Conservation (phyloP, 1,140 invertebrate genomes). For the Akabosia matsudoensis region DNA sequence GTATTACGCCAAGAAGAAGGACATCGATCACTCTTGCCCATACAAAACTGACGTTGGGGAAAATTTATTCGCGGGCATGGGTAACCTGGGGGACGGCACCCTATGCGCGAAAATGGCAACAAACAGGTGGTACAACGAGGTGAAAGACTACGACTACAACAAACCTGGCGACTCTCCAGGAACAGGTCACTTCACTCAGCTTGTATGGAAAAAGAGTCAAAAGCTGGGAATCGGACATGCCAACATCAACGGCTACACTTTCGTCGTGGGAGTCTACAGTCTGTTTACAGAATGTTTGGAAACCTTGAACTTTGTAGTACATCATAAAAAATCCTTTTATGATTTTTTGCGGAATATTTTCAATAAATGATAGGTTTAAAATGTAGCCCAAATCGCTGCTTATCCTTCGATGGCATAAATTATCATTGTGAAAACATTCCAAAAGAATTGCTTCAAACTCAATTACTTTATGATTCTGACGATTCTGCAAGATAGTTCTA, state of each 20-base stretch:
- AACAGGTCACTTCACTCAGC: conserved; percentile 65
- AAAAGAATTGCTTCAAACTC: too few species aligned
- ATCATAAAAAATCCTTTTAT: too few species aligned
- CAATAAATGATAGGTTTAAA: too few species aligned
- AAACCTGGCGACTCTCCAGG: not conserved
- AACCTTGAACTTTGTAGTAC: too few species aligned
- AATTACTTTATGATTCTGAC: too few species aligned
- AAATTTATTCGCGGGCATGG: conserved; percentile 24
- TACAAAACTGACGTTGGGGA: conserved; percentile 31
- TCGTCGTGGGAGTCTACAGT: conserved; percentile 80
- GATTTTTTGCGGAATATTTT: too few species aligned
- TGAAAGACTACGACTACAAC: conserved; percentile 15
- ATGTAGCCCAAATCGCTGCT: too few species aligned
- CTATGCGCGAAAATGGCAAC: not conserved
- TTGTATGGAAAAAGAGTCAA: conserved; percentile 73
- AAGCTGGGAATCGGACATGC: conserved; percentile 75
- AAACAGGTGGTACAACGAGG: conserved; percentile 31
- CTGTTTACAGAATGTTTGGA: too few species aligned
- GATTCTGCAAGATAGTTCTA: too few species aligned
- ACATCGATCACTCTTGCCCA: conserved; percentile 27
- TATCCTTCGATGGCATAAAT: too few species aligned
- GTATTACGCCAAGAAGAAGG: conserved; percentile 24
- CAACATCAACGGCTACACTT: conserved; percentile 66
- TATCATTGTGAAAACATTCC: too few species aligned
- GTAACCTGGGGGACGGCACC: not conserved